Percentiles rank a stretch among this genome's conserved stretches.
These are phyloP conservation scores for Tachyglossus aculeatus DNA, from an alignment of 2,797 vertebrate genomes.

Conservation along the genomic window DNA sequence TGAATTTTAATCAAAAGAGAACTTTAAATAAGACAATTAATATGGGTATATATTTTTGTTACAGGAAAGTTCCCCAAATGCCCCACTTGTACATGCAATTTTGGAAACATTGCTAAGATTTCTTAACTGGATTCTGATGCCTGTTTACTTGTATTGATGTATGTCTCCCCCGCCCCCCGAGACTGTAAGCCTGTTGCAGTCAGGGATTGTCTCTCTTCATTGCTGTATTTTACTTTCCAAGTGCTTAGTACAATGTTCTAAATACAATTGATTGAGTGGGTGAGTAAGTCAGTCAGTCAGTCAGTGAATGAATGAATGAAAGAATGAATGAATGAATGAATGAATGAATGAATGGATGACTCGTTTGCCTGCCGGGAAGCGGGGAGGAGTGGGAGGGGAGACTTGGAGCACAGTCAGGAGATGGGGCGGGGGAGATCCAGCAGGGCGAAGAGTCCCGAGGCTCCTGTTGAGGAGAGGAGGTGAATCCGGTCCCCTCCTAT, in stretches of 20 bases:
- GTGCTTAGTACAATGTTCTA: too few species aligned
- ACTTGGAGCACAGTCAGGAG: background rate
- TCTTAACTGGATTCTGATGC: conserved; percentile 97
- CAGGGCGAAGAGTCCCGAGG: background rate
- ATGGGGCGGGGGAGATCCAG: background rate
- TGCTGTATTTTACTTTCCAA: too few species aligned
- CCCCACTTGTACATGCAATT: conserved; percentile 94
- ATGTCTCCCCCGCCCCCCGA: too few species aligned
- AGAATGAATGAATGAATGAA: too few species aligned
- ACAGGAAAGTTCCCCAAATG: conserved; percentile 97
- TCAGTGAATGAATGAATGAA: too few species aligned
- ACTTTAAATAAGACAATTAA: background rate
- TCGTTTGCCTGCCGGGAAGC: background rate
- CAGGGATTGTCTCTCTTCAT: too few species aligned
- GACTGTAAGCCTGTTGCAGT: too few species aligned
- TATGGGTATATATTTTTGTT: conserved; percentile 26
- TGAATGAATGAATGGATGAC: too few species aligned
- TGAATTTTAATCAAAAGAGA: background rate
- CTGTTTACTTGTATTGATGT: too few species aligned
- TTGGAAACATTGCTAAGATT: conserved; percentile 95
- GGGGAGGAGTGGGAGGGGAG: background rate
- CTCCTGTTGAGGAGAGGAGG: background rate
- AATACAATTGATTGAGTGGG: too few species aligned
- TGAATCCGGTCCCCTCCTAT: background rate
- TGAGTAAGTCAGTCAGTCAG: too few species aligned